Base-by-base conservation (phyloP, 2,888 invertebrate species). In the Idaea biselata region DNA sequence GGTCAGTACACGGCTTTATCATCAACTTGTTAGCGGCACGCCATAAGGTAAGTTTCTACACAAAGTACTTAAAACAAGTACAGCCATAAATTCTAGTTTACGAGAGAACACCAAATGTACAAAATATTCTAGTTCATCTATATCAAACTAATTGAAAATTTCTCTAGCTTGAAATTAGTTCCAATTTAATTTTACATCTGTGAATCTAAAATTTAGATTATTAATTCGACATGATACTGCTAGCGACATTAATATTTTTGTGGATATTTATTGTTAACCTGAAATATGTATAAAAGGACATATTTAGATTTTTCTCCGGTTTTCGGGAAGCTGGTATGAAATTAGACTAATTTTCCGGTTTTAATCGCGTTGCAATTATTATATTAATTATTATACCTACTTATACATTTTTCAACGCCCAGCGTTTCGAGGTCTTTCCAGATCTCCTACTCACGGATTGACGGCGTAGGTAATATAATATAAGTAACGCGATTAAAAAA, bases 71-170 rank as follows among this genome's bases (percentile, higher is more conserved):
- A 44, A 32, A 44, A 44, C 44, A 44, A 44, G 2, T 80, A 76
- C 69, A 78, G 83, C 84, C 86, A 87, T 89, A 90, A 87, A 88
- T 87, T 81, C 44, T 84, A 85, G 86, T 91, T 91, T 89, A 90
- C 88, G 91, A 87, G 84, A 74, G 71, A 77, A 74, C 79, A 79
- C 81, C 83, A 84, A 82, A 80, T 86, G 83, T 83, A 85, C 87
- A 90, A 90, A 89, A 44, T 90, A 90, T 91, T 89, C 87, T 86
- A 90, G 82, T 85, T 84, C 77, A 75, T 79, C 84, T 86, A 88
- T 88, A 88, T 88, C 87, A 84, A 90, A 89, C 89, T 89, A 89
- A 90, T 89, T 88, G 84, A 83, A 82, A 78, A 76, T 78, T 81
- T 78, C 82, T 77, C 80, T 76, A 1, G 25, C 25, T 25, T 25